Evolutionary conservation across 92 coral and sea anemone genomes (phyloP), one percentile per base, ranked within the genome.

Genomic region (Epizoanthus rinbou): DNA sequence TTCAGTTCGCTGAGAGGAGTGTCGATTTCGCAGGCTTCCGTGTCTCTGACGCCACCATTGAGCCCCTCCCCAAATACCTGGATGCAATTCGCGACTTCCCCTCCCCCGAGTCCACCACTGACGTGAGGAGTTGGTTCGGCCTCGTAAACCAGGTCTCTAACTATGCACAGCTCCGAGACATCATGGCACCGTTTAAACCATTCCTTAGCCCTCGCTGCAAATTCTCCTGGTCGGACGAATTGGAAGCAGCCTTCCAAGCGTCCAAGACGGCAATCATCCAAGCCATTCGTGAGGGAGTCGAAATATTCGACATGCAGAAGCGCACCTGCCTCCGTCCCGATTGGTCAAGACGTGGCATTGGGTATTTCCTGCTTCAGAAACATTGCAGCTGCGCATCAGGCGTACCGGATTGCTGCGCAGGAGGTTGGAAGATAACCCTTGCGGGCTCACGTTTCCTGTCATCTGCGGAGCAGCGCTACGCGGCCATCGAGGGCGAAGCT

Each of bases 401-500:
- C 21, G 7, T 81, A 14, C 95, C 93, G 1, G 95, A 86, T 89
- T 89, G 93, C 84, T 89, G 89, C 84, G 85, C 87, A 0, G 86
- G 71, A 18, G 95, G 95, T 23, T 92, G 91, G 95, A 65, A 86
- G 54, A 87, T 92, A 79, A 81, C 95, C 71, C 75, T 92, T 14
- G 93, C 91, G 0, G 91, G 91, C 23, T 92, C 93, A 3, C 86
- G 93, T 1, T 88, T 91, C 85, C 88, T 91, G 35, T 73, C 91
- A 22, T n/a, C 88, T 0, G 90, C 94, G 3, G 92, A 91, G 25
- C 88, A 91, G 68, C 85, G 92, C 45, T 91, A 88, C 28, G 82
- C 88, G 11, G 79, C 80, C n/a, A 82, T 82, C 52, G 86, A 82
- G 47, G 86, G 86, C 0, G 86, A 82, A 82, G 86, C 86, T 17